Evolutionary conservation across 2,797 vertebrate species (phyloP), one percentile per base, ranked within the genome.

Genomic region (Pygocentrus nattereri): DNA sequence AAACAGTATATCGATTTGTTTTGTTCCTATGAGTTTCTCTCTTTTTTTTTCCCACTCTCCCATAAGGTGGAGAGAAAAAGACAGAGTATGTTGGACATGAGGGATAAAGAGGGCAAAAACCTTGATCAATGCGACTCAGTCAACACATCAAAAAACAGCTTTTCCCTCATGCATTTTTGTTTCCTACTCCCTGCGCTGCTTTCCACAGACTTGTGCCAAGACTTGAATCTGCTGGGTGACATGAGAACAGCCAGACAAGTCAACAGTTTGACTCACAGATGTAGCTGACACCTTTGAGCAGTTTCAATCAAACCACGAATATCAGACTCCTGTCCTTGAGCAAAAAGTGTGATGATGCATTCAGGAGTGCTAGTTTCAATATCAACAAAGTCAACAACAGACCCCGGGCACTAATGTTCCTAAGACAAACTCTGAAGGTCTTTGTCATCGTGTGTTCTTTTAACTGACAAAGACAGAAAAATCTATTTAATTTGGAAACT

Each of bases 41-140:
- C 65, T 52, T 73, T 68, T 52, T 73, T 68, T 87, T 85, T 85
- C 41, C 76, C 64, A 30, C n/a, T 30, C 62, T 31, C 31, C n/a
- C 44, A 56, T 41, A 76, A 70, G 61, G 65, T 73, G 62, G 75
- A 83, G 71, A 81, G 73, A 23, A 72, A 47, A 52, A 70, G 34
- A 62, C 59, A 70, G 49, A 69, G 76, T 44, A 67, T 59, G 70
- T 27, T 68, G 83, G 85, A 82, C 74, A 88, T 54, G 23, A 19
- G 30, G 47, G 49, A 65, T 90, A 82, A 87, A 88, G 27, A 79
- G 49, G 74, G 70, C 84, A 85, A 79, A 77, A 84, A 78, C 74
- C 58, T 58, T 83, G 76, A 90, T 90, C 90, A 85, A 87, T 88
- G 87, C 30, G 62, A 88, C 87, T 76, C 86, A 73, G 76, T 81